These are phyloP conservation scores for Thamnaconus septentrionalis DNA, from an alignment of 2,113 vertebrate species.

Conservation along the genomic window DNA sequence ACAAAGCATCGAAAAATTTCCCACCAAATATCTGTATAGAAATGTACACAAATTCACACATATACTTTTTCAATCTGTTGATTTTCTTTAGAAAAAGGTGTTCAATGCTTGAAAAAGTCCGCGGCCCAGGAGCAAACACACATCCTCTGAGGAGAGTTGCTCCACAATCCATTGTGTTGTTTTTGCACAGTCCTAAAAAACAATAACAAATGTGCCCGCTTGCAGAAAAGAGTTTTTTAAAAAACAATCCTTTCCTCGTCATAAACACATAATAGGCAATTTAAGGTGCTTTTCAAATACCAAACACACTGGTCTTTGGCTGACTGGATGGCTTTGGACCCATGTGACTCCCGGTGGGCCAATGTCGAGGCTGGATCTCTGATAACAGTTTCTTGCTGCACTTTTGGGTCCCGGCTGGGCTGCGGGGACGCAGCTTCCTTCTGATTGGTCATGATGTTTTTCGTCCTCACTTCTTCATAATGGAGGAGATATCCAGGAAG, in stretches of 20 bases:
- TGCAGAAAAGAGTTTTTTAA: not conserved
- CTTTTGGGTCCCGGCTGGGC: constrained; percentile 22
- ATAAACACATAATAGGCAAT: constrained; percentile 29
- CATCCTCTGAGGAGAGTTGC: constrained; percentile 4
- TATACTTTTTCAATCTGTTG: too few relatives aligned
- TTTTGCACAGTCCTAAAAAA: constrained; percentile 13
- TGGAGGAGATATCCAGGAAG: constrained; percentile 92
- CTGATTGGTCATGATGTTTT: not conserved
- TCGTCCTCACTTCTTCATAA: constrained; percentile 89
- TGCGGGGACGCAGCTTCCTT: constrained; percentile 13
- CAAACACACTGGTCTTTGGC: constrained; percentile 11
- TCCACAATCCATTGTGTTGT: constrained; percentile 6
- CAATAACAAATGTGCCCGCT: constrained; percentile 1
- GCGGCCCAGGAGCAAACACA: too few relatives aligned
- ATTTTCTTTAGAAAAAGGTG: too few relatives aligned
- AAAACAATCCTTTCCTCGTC: not conserved
- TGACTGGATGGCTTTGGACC: constrained; percentile 27
- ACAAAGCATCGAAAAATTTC: too few relatives aligned
- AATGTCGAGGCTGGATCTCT: constrained; percentile 41
- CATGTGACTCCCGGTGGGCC: constrained; percentile 32
- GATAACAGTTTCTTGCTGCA: constrained; percentile 42
- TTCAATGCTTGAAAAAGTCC: too few relatives aligned
- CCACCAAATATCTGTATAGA: too few relatives aligned
- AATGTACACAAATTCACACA: too few relatives aligned
- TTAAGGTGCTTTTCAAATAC: constrained; percentile 61